Percentiles rank a stretch among this genome's conserved stretches.
Conservation (phyloP, 2,888 invertebrate genomes). For the Chrysopilus asiliformis region DNA sequence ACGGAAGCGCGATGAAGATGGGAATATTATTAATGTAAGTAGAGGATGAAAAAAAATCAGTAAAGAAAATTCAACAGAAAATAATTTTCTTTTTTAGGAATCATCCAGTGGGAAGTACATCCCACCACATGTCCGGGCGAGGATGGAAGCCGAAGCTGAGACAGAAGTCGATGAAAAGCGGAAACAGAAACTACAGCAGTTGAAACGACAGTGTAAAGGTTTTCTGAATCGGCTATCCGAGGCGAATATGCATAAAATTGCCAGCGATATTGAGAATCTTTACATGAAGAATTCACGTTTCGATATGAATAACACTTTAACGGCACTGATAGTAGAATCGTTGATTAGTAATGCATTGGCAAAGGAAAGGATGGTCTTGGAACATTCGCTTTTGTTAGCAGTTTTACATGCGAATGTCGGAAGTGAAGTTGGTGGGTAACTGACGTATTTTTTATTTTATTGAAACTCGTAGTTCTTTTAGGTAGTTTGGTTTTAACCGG, state of each 20-base stretch:
- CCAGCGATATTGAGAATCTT: conserved; percentile 61
- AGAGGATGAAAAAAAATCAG: too few species aligned
- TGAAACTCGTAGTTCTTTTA: too few species aligned
- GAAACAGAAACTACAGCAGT: conserved; percentile 44
- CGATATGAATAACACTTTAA: conserved; percentile 65
- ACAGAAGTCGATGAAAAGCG: conserved; percentile 33
- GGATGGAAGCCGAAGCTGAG: conserved; percentile 34
- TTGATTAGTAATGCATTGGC: conserved; percentile 46
- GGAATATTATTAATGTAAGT: conserved; percentile 56
- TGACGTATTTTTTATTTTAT: conserved; percentile 8
- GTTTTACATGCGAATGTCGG: conserved; percentile 83
- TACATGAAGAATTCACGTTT: conserved; percentile 70
- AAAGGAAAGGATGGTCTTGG: conserved; percentile 65
- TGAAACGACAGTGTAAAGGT: conserved; percentile 75
- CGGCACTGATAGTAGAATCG: conserved; percentile 55
- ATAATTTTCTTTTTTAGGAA: conserved; percentile 27
- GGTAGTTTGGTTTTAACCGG: too few species aligned
- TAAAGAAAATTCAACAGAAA: too few species aligned
- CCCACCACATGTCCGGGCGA: conserved; percentile 64
- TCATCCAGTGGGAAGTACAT: conserved; percentile 51
- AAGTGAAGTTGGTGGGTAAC: conserved; percentile 61
- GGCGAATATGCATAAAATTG: conserved; percentile 74
- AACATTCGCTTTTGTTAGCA: conserved; percentile 70
- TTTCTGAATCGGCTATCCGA: conserved; percentile 76
- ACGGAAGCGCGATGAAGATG: conserved; percentile 63